Evolutionary conservation across 1,140 invertebrate species (phyloP).

Genomic region (Stenopsyche tienmushanensis): DNA sequence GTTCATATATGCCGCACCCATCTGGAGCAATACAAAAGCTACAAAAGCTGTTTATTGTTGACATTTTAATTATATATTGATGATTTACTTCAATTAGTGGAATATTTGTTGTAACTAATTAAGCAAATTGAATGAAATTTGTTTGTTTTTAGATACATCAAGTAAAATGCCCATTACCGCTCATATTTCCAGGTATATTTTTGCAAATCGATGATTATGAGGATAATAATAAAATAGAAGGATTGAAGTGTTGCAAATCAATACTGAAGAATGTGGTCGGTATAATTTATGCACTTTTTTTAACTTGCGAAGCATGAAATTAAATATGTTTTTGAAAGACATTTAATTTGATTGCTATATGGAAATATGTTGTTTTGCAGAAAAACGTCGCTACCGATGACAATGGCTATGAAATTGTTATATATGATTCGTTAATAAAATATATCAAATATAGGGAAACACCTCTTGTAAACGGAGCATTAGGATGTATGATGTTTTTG

Average conservation of each 20-base stretch:
- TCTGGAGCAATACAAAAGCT: too few species aligned
- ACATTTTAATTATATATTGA: too few species aligned
- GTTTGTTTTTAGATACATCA: slow-evolving; percentile 26
- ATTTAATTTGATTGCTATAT: background rate
- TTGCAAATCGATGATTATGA: slow-evolving; percentile 38
- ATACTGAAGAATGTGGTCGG: slow-evolving; percentile 34
- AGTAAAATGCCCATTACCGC: slow-evolving; percentile 28
- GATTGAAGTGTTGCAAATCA: slow-evolving; percentile 34
- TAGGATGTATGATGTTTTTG: slow-evolving; percentile 28
- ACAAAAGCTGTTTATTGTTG: too few species aligned
- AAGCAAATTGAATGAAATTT: too few species aligned
- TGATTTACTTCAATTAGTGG: too few species aligned
- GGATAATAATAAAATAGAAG: slow-evolving; percentile 31
- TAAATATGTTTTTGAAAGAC: slow-evolving; percentile 5
- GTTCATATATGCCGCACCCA: too few species aligned
- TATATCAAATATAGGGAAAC: slow-evolving; percentile 25
- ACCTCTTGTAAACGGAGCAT: slow-evolving; percentile 11
- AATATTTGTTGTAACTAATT: too few species aligned
- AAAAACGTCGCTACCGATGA: slow-evolving; percentile 1
- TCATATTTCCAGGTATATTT: slow-evolving; percentile 35
- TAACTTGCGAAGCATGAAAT: background rate
- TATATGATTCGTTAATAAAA: slow-evolving; percentile 32
- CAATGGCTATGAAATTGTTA: slow-evolving; percentile 33
- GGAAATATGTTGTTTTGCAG: slow-evolving; percentile 4
- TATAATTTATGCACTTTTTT: background rate